Base-by-base conservation (phyloP, 2,888 invertebrate species). In the Brachyptera putata region DNA sequence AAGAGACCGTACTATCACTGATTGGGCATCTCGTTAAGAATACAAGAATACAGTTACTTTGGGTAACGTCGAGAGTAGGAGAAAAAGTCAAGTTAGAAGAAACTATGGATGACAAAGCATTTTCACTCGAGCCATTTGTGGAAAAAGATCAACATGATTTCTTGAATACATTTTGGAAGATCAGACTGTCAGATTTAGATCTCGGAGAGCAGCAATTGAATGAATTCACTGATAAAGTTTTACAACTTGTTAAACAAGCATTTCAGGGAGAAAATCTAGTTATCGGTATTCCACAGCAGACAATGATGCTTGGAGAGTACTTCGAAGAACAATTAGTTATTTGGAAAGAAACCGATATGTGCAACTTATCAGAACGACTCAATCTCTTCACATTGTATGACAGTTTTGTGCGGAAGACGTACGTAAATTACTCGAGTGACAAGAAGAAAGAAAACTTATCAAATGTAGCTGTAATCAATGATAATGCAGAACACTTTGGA, bases 201-300 rank as follows among this genome's bases (percentile, higher is more conserved):
- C n/a, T n/a, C n/a, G n/a, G n/a, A n/a, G n/a, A 30, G 11, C n/a
- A 5, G 11, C 36, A 26, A 18, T 14, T 43, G 11, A 30, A 43
- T 4, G 43, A 14, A 4, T 57, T 57, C 46, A 41, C 46, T 22
- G 30, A 43, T 18, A 41, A 46, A 21, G 22, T 57, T 22, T 25
- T 57, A 24, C 21, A 22, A 3, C 13, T 34, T 18, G 50, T 49
- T 22, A 34, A 30, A 5, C 25, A 50, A n/a, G 49, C 11, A n/a
- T 24, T 53, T 24, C 9, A 50, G 18, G 57, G 50, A 34, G 16
- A 50, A 7, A 39, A 50, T 3, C 50, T 41, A 11, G 56, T 61
- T 16, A 61, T 49, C 22, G 53, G 61, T 5, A 57, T 57, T 22
- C 61, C 61, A 1, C 34, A 57, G 25, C 61, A 61, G 16, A 57